Evolutionary conservation across 2,113 vertebrate species (phyloP).

Genomic region (Danionella cerebrum): DNA sequence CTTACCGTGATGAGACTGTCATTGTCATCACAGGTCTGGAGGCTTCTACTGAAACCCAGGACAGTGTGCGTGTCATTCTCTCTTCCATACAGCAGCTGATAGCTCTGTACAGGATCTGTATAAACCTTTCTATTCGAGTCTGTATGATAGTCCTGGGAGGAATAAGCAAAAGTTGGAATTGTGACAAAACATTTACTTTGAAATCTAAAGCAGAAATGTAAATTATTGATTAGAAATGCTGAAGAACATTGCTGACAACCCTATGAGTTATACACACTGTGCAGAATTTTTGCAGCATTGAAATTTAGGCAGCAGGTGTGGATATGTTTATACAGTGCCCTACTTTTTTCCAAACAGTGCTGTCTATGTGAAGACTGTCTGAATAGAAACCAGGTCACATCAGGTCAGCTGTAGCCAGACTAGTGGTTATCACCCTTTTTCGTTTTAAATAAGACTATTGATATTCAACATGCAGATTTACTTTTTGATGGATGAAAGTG

Average conservation of each 20-base stretch:
- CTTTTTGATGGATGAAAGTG: too few relatives aligned
- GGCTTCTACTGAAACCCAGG: conserved; percentile 70
- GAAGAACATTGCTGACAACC: not conserved
- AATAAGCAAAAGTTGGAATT: not conserved
- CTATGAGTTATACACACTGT: too few relatives aligned
- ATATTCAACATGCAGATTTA: not conserved
- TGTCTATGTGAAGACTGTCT: not conserved
- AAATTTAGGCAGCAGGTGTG: not conserved
- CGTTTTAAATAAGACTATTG: too few relatives aligned
- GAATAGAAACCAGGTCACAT: not conserved
- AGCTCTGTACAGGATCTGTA: conserved; percentile 73
- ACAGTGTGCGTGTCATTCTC: conserved; percentile 79
- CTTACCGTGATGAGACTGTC: conserved; percentile 77
- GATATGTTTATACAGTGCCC: not conserved
- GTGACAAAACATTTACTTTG: not conserved
- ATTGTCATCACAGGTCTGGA: conserved; percentile 74
- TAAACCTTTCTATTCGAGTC: conserved; percentile 69
- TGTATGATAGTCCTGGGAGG: conserved; percentile 74
- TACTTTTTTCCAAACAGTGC: not conserved
- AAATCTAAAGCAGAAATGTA: too few relatives aligned
- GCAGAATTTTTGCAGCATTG: too few relatives aligned
- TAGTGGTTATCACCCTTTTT: too few relatives aligned
- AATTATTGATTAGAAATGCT: too few relatives aligned
- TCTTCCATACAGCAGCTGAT: conserved; percentile 73
- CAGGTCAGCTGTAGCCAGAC: not conserved